Evolutionary conservation across 1,140 invertebrate genomes (phyloP), one percentile per base, ranked within the genome.

Genomic region (Conus ventricosus): DNA sequence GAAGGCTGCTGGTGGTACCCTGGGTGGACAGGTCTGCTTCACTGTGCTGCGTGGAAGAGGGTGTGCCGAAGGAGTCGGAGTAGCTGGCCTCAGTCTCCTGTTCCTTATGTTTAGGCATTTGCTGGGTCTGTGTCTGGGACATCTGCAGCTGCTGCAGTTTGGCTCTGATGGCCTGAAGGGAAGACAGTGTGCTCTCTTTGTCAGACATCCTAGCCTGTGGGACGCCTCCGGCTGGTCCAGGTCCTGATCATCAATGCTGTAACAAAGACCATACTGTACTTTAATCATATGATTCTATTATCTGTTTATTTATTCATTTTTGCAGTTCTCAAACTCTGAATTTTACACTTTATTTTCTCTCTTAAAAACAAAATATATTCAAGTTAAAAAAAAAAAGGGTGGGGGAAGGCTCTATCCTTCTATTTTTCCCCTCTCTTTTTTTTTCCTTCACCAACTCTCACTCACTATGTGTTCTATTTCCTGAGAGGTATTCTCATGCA

Each of bases 101-200:
- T 23, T 81, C 67, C 23, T 71, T 71, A 23, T 51, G n/a, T 39
- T 51, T 80, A 3, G 51, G 55, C 57, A 20, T 25, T 85, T 85
- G 55, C 25, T 39, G 27, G 25, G 23, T 13, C 55, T 63, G 84
- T n/a, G 15, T 25, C 71, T 86, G 85, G 13, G 51, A 67, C 85
- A 87, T 87, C 60, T 87, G 63, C 20, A 86, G 60, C 84, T 76
- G 54, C 51, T 87, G 85, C 71, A 87, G 71, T 57, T 87, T 87
- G 51, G 85, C 85, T 75, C 71, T 87, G 51, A 87, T 87, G 23
- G 85, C 75, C 54, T 87, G 71, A 10, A 87, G 85, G 27, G 85
- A 87, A 7, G 53, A 55, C 25, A 71, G 15, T 11, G 67, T 71
- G 67, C 67, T 71, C 20, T 27, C 75, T 25, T 53, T 27, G 53